These are phyloP conservation scores for Embidobia sp. DNA, from an alignment of 2,888 invertebrate genomes.

Conservation along the genomic window DNA sequence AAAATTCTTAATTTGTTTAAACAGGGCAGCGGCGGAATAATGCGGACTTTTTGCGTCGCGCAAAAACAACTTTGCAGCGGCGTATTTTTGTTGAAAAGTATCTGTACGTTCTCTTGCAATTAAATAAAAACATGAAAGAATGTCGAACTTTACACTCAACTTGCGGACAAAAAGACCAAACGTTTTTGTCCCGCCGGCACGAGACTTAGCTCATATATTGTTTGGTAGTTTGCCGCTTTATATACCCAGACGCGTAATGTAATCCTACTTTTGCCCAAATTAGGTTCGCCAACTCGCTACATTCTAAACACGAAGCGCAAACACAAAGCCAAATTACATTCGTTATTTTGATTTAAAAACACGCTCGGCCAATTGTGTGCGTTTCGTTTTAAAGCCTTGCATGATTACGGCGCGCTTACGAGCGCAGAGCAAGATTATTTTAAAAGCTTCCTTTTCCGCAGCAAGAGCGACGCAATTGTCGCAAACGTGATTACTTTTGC, in stretches of 20 bases:
- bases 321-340: constrained; percentile 23
- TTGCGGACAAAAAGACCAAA: background rate
- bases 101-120: background rate
- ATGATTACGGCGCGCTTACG: background rate
- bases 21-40: no score
- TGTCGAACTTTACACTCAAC: constrained; percentile 7
- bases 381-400: background rate
- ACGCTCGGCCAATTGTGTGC: constrained; percentile 4
- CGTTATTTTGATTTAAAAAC: constrained; percentile 26
- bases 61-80: background rate
- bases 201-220: constrained; percentile 17
- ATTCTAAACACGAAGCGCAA: constrained; percentile 16
- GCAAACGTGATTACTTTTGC: background rate
- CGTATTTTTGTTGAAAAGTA: constrained; percentile 1
- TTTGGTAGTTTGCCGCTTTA: constrained; percentile 22
- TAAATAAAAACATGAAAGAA: constrained; percentile 2
- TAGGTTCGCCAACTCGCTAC: constrained; percentile 15
- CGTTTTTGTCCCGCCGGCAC: constrained; percentile 1
- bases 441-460: background rate
- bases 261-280: constrained; percentile 34
- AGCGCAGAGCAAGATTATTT: background rate
- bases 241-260: constrained; percentile 26
- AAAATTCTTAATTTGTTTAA: no score
- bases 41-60: no score
- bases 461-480: background rate